Percentiles rank a stretch among this genome's conserved stretches.
Conservation (phyloP, 2,888 invertebrate species). For the Tromatobia lineatoria region DNA sequence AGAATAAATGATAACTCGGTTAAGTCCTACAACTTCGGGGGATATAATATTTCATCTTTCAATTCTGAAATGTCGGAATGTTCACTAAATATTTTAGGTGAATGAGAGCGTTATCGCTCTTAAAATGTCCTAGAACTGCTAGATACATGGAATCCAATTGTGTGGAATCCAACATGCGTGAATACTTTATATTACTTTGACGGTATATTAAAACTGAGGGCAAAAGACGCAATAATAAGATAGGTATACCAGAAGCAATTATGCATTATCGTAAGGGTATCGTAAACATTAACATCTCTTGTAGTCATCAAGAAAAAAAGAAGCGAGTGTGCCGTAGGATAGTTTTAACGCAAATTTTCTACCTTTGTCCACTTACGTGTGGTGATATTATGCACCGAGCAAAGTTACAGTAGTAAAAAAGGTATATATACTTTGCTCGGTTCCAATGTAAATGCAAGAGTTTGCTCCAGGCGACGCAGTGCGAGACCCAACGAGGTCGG, state of each 20-base stretch:
- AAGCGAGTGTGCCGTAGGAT: constrained; percentile 35
- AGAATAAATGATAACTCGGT: neutral
- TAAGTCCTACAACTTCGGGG: neutral
- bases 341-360: constrained; percentile 29
- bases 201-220: neutral
- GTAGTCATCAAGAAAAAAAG: neutral
- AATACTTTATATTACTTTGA: neutral
- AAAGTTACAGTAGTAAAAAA: constrained; percentile 37
- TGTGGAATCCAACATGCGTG: too few relatives aligned
- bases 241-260: neutral
- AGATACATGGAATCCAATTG: too few relatives aligned
- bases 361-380: neutral
- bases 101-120: neutral
- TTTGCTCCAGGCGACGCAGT: neutral
- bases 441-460: neutral
- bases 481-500: constrained; percentile 7
- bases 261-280: constrained; percentile 5
- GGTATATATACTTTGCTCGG: neutral
- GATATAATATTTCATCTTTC: too few relatives aligned
- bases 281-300: too few relatives aligned
- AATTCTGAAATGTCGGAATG: neutral
- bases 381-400: constrained; percentile 4
- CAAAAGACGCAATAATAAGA: neutral
- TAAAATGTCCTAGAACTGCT: neutral
- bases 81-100: neutral